Conservation (phyloP, 1,140 invertebrate species). For the Caenorhabditis briggsae region DNA sequence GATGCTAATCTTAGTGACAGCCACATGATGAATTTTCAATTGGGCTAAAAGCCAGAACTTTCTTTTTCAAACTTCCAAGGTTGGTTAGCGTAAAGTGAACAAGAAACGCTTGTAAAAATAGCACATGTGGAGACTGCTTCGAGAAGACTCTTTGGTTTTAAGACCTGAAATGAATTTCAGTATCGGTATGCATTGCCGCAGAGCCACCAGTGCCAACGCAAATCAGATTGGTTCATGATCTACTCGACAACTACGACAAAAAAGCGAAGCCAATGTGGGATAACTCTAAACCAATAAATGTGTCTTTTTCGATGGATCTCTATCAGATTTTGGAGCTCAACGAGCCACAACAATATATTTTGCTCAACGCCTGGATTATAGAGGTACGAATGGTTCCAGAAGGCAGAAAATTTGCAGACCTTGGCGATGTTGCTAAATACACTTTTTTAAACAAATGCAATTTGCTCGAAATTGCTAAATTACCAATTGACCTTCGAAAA, state of each 20-base stretch:
- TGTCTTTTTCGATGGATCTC: conserved; percentile 77
- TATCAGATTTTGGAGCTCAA: conserved; percentile 78
- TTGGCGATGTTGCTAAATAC: too few relatives aligned
- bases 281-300: conserved; percentile 71
- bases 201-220: conserved; percentile 63
- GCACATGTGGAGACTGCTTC: too few relatives aligned
- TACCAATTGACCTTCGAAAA: not conserved
- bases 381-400: conserved; percentile 60
- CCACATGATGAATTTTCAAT: conserved; percentile 49
- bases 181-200: not conserved
- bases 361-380: conserved; percentile 77
- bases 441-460: not conserved
- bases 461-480: not conserved
- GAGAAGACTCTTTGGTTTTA: not conserved
- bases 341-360: conserved; percentile 76
- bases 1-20: conserved; percentile 51
- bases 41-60: conserved; percentile 13
- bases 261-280: conserved; percentile 76
- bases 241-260: conserved; percentile 75
- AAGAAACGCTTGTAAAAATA: not conserved
- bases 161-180: not conserved
- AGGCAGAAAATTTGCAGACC: not conserved
- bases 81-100: conserved; percentile 10
- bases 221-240: conserved; percentile 75
- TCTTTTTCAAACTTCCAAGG: not conserved